Evolutionary conservation across 2,888 invertebrate species (phyloP).

Genomic region (Megaustenia siamemsis): DNA sequence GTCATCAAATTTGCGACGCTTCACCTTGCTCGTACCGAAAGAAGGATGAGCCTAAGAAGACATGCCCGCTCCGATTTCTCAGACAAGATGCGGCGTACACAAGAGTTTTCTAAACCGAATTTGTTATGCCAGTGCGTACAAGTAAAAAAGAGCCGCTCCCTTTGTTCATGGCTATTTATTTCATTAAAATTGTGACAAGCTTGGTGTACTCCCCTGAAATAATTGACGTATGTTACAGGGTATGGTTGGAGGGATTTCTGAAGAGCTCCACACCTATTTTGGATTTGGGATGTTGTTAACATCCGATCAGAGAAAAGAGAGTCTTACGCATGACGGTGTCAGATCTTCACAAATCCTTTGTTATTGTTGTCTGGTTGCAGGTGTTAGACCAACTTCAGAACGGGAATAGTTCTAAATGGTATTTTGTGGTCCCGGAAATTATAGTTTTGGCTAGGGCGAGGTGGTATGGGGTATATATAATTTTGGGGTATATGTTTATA

Average conservation of each 20-base stretch:
- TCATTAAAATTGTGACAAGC: constrained; percentile 26
- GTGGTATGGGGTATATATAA: no score
- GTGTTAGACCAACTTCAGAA: not conserved
- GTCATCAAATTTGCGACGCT: not conserved
- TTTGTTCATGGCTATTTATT: constrained; percentile 28
- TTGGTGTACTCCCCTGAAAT: constrained; percentile 7
- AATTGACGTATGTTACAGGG: not conserved
- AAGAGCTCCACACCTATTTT: constrained; percentile 6
- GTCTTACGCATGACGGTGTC: not conserved
- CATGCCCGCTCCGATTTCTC: constrained; percentile 7
- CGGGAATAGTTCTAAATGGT: not conserved
- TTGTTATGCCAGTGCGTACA: not conserved
- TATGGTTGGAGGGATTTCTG: not conserved
- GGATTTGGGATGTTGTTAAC: not conserved
- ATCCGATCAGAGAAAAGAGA: not conserved
- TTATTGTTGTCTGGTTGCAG: not conserved
- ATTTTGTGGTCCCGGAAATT: no score
- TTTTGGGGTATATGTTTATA: no score
- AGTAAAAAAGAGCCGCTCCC: not conserved
- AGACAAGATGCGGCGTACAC: not conserved
- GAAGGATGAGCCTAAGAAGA: not conserved
- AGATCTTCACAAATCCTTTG: not conserved
- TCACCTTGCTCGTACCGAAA: no score
- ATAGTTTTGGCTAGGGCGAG: no score
- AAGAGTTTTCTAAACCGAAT: not conserved